Evolutionary conservation across 2,113 vertebrate genomes (phyloP).

Genomic region (Tringa solitaria): DNA sequence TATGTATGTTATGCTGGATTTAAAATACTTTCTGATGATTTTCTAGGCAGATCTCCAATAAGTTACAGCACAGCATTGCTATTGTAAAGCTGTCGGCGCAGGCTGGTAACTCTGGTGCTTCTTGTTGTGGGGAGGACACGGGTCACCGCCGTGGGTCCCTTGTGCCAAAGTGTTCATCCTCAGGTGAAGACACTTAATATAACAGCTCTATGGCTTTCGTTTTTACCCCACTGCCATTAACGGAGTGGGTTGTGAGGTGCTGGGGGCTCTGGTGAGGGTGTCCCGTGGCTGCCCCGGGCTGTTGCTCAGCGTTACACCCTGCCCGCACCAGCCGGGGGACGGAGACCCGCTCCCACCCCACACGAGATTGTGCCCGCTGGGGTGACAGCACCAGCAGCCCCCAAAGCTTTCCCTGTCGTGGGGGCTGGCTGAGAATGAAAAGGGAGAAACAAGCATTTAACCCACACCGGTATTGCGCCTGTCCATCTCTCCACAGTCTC

Average conservation of each 20-base stretch:
- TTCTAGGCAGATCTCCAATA: constrained; percentile 70
- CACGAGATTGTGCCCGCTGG: accelerated
- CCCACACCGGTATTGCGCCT: background rate
- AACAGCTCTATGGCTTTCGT: background rate
- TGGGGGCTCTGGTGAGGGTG: background rate
- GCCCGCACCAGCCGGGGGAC: background rate
- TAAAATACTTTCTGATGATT: constrained; percentile 66
- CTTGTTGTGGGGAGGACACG: background rate
- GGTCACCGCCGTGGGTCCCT: background rate
- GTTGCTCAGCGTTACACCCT: background rate
- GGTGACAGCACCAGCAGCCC: background rate
- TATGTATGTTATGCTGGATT: constrained; percentile 56
- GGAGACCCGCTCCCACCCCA: background rate
- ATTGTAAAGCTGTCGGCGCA: background rate
- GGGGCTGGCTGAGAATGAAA: background rate
- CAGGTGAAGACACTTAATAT: background rate
- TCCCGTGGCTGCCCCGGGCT: accelerated
- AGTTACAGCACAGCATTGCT: constrained; percentile 38
- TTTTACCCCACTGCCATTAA: background rate
- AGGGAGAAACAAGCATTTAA: background rate
- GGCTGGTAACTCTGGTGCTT: background rate
- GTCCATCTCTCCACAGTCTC: background rate
- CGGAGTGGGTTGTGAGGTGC: background rate
- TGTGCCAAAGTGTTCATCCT: background rate
- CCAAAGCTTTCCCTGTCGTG: background rate